Evolutionary conservation across 1,140 invertebrate genomes (phyloP), one percentile per base, ranked within the genome.

Genomic region (Saxidomus purpurata): DNA sequence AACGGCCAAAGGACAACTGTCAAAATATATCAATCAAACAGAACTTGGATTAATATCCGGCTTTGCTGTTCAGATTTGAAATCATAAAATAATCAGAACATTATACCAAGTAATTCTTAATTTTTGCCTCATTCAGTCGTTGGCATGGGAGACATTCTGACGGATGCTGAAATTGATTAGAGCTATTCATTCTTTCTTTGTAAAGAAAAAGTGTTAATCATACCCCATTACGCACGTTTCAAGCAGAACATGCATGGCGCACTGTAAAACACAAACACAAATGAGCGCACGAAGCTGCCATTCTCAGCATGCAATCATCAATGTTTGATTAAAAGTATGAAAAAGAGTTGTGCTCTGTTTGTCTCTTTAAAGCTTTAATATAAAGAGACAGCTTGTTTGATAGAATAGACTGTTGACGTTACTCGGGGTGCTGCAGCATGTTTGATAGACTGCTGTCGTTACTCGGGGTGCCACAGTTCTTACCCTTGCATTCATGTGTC

Each of bases 401-500:
- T 43, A 43, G 15, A 43, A 8, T 43, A n/a, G n/a, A n/a, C n/a
- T n/a, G n/a, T n/a, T n/a, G n/a, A n/a, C n/a, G n/a, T n/a, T n/a
- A n/a, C n/a, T n/a, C n/a, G n/a, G n/a, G n/a, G n/a, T n/a, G n/a
- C n/a, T n/a, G n/a, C 43, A 43, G 43, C 6, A 43, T 4, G 43
- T 43, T 43, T 43, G 43, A 43, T 43, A 43, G 15, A 43, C n/a
- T n/a, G n/a, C n/a, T n/a, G n/a, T n/a, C n/a, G n/a, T n/a, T n/a
- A n/a, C n/a, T n/a, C n/a, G n/a, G n/a, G n/a, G n/a, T n/a, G n/a
- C n/a, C n/a, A 8, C 15, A 31, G 11, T 31, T 40, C 19, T 8
- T 76, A 76, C 71, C 40, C 38, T 49, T 76, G n/a, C 83, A 85
- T n/a, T 85, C 67, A 6, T 59, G 67, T 6, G 83, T 85, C 49